Base-by-base conservation (phyloP, 1,140 invertebrate species). In the Penaeus japonicus region DNA sequence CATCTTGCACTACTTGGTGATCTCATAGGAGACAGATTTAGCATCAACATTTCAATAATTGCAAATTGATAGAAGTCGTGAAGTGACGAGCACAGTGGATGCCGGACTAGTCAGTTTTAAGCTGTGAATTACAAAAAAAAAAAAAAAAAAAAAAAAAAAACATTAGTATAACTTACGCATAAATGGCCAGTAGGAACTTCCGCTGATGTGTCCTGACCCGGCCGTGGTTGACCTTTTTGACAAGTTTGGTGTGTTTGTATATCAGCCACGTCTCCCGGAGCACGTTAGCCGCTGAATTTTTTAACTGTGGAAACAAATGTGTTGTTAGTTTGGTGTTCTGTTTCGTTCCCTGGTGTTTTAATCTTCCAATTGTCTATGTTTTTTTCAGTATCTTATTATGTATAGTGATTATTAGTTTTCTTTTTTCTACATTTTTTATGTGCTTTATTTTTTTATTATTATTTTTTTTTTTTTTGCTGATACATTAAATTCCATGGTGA, bases 211-310 rank as follows among this genome's bases (percentile, higher is more conserved):
- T 97, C 92, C 99, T 95, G 90, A 99, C 98, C 93, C 97, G 95
- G 87, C 97, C 96, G 78, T 97, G 96, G 94, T 99, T 98, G 77
- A 99, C 97, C 92, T 98, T 95, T 94, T 99, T 99, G 91, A 99
- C 98, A 91, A 99, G 95, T 92, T 99, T 96, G 91, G 99, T 99
- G 93, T 99, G 97, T 94, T 99, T 99, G 94, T 99, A 99, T 92
- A 99, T 99, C 91, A 99, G 95, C 99, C 99, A 99, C 88, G 99
- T 99, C 94, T 99, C 99, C 92, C 99, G 94, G 90, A 99, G 94
- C 89, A 99, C 99, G 94, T 99, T 99, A 86, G 99, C 99, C 91
- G 99, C 99, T 90, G 98, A 97, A 94, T 99, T 99, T 96, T 99
- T 99, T 93, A 99, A 94, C 98, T 99, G 94, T 90, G 94, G 94